phyloP scores from a whole-genome alignment of 2,888 invertebrate genomes.

The Oeneis ivallda region DNA sequence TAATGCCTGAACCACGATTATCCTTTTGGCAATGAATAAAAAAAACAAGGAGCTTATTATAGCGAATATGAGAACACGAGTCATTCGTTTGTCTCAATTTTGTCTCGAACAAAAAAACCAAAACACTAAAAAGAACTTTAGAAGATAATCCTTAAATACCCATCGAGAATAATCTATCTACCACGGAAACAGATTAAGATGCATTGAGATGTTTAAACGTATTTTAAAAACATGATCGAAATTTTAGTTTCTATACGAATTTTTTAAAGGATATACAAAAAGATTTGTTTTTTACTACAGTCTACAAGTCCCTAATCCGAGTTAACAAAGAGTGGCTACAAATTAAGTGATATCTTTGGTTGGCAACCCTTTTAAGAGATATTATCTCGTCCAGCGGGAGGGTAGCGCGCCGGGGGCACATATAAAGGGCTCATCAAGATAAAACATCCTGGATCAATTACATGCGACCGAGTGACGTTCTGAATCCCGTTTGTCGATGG shows the following conservation, averaged over 20 bases:
- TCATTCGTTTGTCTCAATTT: constrained; percentile 69
- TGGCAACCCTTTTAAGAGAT: constrained; percentile 80
- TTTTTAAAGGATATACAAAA: constrained; percentile 61
- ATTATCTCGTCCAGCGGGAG: constrained; percentile 73
- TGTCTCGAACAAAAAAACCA: constrained; percentile 62
- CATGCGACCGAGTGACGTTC: constrained; percentile 72
- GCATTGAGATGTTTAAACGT: constrained; percentile 58
- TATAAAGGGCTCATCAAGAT: constrained; percentile 78
- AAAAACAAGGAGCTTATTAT: constrained; percentile 49
- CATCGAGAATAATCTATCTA: constrained; percentile 50
- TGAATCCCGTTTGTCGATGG: constrained; percentile 68
- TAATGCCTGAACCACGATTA: constrained; percentile 64
- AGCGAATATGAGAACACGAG: constrained; percentile 65
- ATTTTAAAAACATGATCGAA: constrained; percentile 66
- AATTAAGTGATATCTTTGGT: constrained; percentile 81
- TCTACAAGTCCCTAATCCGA: constrained; percentile 64
- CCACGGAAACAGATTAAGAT: constrained; percentile 61
- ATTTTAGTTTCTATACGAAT: constrained; percentile 52
- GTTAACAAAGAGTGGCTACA: constrained; percentile 77
- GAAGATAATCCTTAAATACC: constrained; percentile 60
- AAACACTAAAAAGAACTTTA: constrained; percentile 61
- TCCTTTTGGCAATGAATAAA: constrained; percentile 54
- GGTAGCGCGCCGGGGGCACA: constrained; percentile 75
- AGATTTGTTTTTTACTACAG: constrained; percentile 48
- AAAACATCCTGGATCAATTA: constrained; percentile 80